Evolutionary conservation across 2,888 invertebrate species (phyloP).

Genomic region (Labia minor): DNA sequence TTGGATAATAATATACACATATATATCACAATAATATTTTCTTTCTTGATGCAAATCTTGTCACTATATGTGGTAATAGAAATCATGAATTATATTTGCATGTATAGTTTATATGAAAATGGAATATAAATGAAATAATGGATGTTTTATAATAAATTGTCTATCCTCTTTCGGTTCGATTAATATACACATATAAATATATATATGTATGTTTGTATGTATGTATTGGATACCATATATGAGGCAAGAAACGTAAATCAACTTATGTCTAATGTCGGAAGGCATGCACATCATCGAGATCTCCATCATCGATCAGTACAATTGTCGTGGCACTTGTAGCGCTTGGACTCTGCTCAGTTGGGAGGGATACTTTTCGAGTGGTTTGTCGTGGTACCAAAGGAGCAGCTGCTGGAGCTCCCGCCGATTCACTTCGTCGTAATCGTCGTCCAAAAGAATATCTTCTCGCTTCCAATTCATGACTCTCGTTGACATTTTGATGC

Average conservation of each 20-base stretch:
- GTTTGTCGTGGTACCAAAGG: constrained; percentile 6
- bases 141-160: too few relatives aligned
- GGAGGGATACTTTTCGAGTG: constrained; percentile 34
- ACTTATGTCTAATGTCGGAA: background rate
- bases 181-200: too few relatives aligned
- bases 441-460: constrained; percentile 25
- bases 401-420: constrained; percentile 8
- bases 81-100: too few relatives aligned
- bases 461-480: constrained; percentile 33
- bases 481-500: constrained; percentile 31
- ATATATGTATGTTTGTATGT: too few relatives aligned
- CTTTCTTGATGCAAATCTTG: too few relatives aligned
- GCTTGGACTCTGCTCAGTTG: constrained; percentile 46
- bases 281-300: constrained; percentile 26
- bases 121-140: too few relatives aligned
- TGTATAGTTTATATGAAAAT: too few relatives aligned
- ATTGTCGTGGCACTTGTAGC: constrained; percentile 55
- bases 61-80: too few relatives aligned
- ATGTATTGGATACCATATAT: background rate
- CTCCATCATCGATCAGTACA: constrained; percentile 48
- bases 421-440: constrained; percentile 19
- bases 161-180: background rate
- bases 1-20: too few relatives aligned
- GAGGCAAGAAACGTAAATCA: background rate
- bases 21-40: too few relatives aligned